Percentiles rank a stretch among this genome's conserved stretches.
These are phyloP conservation scores for Arbacia lixula DNA, from an alignment of 53 echinoderm and acorn worm genomes.

Conservation along the genomic window DNA sequence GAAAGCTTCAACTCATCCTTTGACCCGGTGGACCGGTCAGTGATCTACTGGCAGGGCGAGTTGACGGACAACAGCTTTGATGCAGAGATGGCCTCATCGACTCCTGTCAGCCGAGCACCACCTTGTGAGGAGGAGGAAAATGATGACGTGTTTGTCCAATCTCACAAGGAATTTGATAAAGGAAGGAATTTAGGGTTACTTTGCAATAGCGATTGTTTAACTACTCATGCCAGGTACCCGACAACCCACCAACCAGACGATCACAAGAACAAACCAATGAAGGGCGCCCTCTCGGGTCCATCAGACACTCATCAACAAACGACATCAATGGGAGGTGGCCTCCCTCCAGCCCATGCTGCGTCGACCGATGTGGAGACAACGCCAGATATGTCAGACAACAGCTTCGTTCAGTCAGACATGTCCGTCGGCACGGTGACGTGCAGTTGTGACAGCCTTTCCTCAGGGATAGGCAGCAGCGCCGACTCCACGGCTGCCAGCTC, in stretches of 20 bases:
- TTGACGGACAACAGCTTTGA: constrained; percentile 48
- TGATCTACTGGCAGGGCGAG: constrained; percentile 50
- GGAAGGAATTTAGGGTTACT: not conserved
- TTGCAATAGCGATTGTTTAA: too few species aligned
- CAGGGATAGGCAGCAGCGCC: constrained; percentile 21
- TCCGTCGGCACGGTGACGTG: constrained; percentile 7
- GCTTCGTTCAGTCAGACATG: not conserved
- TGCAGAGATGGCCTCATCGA: constrained; percentile 20
- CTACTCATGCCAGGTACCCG: too few species aligned
- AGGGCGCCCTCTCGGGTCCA: too few species aligned
- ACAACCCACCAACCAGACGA: too few species aligned
- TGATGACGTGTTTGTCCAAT: constrained; percentile 24
- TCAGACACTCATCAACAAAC: too few species aligned
- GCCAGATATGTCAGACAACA: too few species aligned
- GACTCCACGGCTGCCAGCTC: not conserved
- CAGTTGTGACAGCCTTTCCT: constrained; percentile 37
- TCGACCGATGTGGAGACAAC: too few species aligned
- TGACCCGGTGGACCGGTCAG: constrained; percentile 11
- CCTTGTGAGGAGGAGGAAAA: constrained; percentile 1
- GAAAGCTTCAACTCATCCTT: constrained; percentile 48
- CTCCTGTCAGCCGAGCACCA: not conserved
- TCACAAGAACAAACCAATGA: too few species aligned
- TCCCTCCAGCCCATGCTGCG: too few species aligned
- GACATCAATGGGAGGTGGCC: too few species aligned
- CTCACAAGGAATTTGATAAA: not conserved